Evolutionary conservation across 2,888 invertebrate genomes (phyloP).

Genomic region (Tupiocoris notatus): DNA sequence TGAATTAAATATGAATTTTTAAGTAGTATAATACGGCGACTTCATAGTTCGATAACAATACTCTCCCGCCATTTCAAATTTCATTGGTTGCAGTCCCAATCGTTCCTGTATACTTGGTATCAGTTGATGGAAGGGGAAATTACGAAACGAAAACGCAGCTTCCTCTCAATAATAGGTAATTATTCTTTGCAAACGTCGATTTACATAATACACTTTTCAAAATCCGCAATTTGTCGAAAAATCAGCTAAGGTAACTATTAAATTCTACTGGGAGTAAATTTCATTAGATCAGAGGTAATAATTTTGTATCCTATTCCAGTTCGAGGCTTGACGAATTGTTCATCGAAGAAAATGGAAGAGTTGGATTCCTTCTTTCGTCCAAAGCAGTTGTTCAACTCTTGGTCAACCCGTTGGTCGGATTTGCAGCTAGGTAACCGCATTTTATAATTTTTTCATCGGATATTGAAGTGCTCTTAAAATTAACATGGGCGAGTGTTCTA

Average conservation of each 20-base stretch:
- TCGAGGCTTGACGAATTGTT: constrained; percentile 33
- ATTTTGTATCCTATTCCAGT: too few species aligned
- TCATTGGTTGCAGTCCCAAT: constrained; percentile 72
- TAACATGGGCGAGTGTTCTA: background rate
- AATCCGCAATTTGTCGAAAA: too few species aligned
- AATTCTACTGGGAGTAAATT: too few species aligned
- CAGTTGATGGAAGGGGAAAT: constrained; percentile 23
- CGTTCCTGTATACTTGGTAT: constrained; percentile 70
- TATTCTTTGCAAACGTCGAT: too few species aligned
- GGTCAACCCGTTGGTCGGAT: constrained; percentile 73
- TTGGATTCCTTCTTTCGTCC: constrained; percentile 69
- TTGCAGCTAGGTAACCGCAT: constrained; percentile 56
- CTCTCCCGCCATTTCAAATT: too few species aligned
- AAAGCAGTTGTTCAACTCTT: constrained; percentile 78
- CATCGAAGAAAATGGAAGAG: constrained; percentile 59
- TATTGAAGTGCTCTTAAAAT: background rate
- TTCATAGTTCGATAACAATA: too few species aligned
- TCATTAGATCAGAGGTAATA: too few species aligned
- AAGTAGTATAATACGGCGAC: too few species aligned
- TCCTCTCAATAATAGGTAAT: background rate
- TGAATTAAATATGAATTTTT: too few species aligned
- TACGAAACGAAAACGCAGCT: background rate
- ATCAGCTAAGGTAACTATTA: too few species aligned
- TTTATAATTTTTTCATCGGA: background rate
- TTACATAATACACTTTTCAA: too few species aligned